Percentiles rank a stretch among this genome's conserved stretches.
phyloP scores from a whole-genome alignment of 2,797 vertebrate species.

The Gobio occitaniae region DNA sequence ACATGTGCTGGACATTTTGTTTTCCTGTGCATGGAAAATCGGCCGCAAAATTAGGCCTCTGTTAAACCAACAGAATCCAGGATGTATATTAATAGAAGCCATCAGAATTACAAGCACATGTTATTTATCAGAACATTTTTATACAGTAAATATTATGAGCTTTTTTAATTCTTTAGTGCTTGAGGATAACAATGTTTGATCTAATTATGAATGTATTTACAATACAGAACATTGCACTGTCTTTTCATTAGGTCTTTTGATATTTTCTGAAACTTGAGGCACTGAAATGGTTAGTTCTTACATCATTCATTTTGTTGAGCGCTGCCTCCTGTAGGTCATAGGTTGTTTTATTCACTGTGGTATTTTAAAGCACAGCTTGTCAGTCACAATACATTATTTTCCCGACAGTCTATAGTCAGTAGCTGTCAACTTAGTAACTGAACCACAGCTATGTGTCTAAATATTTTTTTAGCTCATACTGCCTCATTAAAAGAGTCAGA shows the following conservation, averaged over 20 bases:
- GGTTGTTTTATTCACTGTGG: conserved; percentile 1
- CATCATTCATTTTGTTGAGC: not conserved
- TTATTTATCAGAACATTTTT: not conserved
- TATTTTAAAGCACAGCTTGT: conserved; percentile 15
- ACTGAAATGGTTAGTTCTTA: conserved; percentile 13
- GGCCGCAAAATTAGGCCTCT: not conserved
- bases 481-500: not conserved
- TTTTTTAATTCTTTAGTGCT: not conserved
- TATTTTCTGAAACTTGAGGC: conserved; percentile 9
- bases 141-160: not conserved
- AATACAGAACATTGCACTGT: conserved; percentile 11
- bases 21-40: not conserved
- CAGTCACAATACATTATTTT: not conserved
- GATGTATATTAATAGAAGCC: not conserved
- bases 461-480: not conserved
- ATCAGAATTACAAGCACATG: not conserved
- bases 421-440: not conserved
- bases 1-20: conserved; percentile 9
- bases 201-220: conserved; percentile 38
- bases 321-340: conserved; percentile 9
- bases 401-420: not conserved
- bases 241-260: not conserved
- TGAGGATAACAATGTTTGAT: conserved; percentile 13
- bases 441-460: not conserved
- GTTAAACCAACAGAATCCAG: not conserved